Evolutionary conservation across 2,888 invertebrate genomes (phyloP), one percentile per base, ranked within the genome.

Genomic region (Acronicta aceris): DNA sequence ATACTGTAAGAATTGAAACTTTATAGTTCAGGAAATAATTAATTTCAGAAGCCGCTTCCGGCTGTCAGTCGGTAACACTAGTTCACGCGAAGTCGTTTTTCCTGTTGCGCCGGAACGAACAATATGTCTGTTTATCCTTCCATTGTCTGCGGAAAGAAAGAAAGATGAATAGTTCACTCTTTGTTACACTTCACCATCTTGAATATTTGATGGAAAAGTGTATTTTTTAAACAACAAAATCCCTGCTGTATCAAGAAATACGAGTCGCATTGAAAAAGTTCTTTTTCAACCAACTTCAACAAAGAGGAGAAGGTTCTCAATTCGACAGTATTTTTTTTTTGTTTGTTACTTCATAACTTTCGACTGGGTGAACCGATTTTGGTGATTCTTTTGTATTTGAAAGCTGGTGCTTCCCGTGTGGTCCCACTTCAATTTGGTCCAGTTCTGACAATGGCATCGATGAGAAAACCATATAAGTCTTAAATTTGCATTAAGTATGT

Each of bases 121-220:
- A 55, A 59, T 56, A 68, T 33, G 58, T 43, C 38, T 50, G 50
- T 64, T 64, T 57, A 52, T 60, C 53, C 49, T 38, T 58, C 43
- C 27, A 52, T 70, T 60, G 57, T 60, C 2, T 33, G 42, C 10
- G 9, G 15, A 54, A 48, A 57, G 33, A 58, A 76, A 59, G 43
- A 56, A 62, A 43, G 33, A 2, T 45, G 13, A 47, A 54, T 51
- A 54, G 50, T 63, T 25, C 30, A 56, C 16, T 48, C 21, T 60
- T 74, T 74, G 71, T 71, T 52, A 59, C 33, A 45, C 30, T 48
- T 42, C 49, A 48, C 47, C 50, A 63, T 63, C 49, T 64, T 77
- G 60, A 74, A 74, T 77, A 63, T 66, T 75, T 74, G 45, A 77
- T 74, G 54, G 16, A 12, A 30, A 43, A 40, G 7, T 25, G 38